phyloP scores from a whole-genome alignment of 2,113 vertebrate genomes.

The Callocephalon fimbriatum region DNA sequence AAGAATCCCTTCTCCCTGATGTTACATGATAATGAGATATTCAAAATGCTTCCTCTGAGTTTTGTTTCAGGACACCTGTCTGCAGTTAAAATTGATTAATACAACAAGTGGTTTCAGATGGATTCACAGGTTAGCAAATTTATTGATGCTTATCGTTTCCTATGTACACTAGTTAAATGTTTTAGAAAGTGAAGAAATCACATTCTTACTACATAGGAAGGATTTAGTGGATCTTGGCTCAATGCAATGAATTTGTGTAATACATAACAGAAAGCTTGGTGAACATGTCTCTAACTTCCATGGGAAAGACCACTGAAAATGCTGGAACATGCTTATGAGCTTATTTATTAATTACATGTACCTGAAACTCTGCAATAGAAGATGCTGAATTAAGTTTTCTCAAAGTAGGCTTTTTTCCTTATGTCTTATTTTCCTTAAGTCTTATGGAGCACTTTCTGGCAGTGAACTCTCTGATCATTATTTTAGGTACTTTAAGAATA shows the following conservation, averaged over 20 bases:
- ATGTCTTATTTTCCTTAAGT: neutral
- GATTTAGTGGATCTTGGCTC: neutral
- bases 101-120: neutral
- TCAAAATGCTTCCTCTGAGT: neutral
- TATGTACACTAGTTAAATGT: neutral
- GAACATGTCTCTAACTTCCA: rapidly evolving
- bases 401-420: neutral
- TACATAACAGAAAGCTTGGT: neutral
- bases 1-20: neutral
- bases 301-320: neutral
- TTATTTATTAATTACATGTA: neutral
- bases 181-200: neutral
- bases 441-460: neutral
- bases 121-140: neutral
- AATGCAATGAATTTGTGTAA: neutral
- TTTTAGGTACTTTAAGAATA: neutral
- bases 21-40: neutral
- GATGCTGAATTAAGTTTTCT: neutral
- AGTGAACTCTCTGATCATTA: neutral
- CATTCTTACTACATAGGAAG: neutral
- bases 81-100: neutral
- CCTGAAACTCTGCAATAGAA: neutral
- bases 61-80: neutral
- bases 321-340: neutral
- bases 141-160: neutral